Evolutionary conservation across 2,888 invertebrate species (phyloP).

Genomic region (Sialis lutaria): DNA sequence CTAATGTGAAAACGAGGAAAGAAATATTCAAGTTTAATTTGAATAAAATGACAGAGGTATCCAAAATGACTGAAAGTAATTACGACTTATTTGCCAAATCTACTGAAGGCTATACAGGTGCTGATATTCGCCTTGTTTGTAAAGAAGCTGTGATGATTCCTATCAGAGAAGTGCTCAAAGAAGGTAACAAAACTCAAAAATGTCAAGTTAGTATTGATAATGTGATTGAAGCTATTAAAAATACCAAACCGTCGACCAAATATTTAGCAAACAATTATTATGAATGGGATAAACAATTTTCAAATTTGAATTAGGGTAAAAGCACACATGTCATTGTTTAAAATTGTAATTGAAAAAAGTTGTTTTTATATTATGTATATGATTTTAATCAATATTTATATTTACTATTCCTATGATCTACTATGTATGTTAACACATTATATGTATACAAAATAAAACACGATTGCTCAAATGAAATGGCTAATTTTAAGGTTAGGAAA

Average conservation of each 20-base stretch:
- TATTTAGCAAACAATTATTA: conserved; percentile 35
- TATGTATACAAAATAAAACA: too few species aligned
- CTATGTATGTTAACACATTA: too few species aligned
- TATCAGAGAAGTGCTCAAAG: conserved; percentile 45
- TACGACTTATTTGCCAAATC: conserved; percentile 29
- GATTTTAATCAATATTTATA: too few species aligned
- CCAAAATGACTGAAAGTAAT: conserved; percentile 27
- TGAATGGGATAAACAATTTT: conserved; percentile 40
- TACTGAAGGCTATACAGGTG: conserved; percentile 71
- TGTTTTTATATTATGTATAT: too few species aligned
- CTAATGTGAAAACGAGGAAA: conserved; percentile 44
- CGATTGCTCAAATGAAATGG: too few species aligned
- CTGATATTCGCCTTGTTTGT: conserved; percentile 71
- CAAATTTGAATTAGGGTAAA: too few species aligned
- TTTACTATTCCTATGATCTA: too few species aligned
- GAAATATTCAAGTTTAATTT: conserved; percentile 49
- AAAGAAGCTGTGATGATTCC: conserved; percentile 78
- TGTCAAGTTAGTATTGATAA: conserved; percentile 21
- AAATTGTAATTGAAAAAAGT: too few species aligned
- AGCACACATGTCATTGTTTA: too few species aligned
- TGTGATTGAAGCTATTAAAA: conserved; percentile 31
- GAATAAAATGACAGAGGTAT: conserved; percentile 27
- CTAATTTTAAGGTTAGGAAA: too few species aligned
- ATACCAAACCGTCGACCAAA: conserved; percentile 39
- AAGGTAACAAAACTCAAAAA: conserved; percentile 13